These are phyloP conservation scores for Acrobasis suavella DNA, from an alignment of 2,888 invertebrate genomes.

Conservation along the genomic window DNA sequence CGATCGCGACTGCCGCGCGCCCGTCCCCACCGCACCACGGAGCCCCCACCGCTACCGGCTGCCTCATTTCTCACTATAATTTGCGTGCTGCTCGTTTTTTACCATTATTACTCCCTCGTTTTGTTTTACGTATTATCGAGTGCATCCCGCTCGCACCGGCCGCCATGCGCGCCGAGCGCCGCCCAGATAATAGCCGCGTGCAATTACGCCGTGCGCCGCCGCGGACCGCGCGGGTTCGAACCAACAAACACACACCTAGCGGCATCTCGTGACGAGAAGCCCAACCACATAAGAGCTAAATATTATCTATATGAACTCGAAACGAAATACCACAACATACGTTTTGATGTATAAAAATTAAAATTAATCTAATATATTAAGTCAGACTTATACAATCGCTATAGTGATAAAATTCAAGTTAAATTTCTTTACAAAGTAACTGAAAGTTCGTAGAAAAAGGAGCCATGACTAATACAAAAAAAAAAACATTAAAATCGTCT, in stretches of 20 bases:
- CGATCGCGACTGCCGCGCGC: slow-evolving; percentile 73
- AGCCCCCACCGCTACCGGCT: slow-evolving; percentile 82
- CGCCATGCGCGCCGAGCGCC: slow-evolving; percentile 78
- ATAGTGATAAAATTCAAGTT: neutral
- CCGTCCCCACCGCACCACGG: slow-evolving; percentile 63
- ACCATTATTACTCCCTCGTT: slow-evolving; percentile 83
- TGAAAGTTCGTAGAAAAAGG: neutral
- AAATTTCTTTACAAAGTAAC: neutral
- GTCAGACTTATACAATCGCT: neutral
- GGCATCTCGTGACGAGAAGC: slow-evolving; percentile 73
- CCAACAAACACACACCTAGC: slow-evolving; percentile 47
- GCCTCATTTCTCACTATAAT: slow-evolving; percentile 83
- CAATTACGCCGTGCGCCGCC: slow-evolving; percentile 67
- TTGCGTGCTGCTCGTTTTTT: slow-evolving; percentile 82
- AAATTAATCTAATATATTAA: neutral
- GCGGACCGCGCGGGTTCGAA: slow-evolving; percentile 34
- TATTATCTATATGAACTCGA: neutral
- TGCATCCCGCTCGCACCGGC: slow-evolving; percentile 83
- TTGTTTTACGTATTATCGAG: slow-evolving; percentile 83
- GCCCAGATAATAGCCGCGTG: slow-evolving; percentile 80
- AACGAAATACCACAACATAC: no score
- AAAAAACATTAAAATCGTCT: neutral
- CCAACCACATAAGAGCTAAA: slow-evolving; percentile 27
- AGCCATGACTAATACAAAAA: neutral
- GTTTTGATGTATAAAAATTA: no score